Evolutionary conservation across 2,797 vertebrate species (phyloP), one percentile per base, ranked within the genome.

Genomic region (Lepilemur septentrionalis): DNA sequence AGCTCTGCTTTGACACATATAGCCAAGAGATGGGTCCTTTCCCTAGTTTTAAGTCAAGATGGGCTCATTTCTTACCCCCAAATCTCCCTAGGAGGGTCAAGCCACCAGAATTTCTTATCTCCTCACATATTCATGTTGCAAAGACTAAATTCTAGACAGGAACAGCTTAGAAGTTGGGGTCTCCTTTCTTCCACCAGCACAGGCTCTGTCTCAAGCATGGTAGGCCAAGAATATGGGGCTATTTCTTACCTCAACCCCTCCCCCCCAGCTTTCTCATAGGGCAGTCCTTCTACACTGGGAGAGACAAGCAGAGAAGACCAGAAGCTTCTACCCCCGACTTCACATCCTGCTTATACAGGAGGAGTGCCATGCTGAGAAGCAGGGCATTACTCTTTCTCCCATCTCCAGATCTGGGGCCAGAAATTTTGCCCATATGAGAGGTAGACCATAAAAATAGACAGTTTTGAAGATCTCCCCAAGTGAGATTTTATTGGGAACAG

Each of bases 361-460:
- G 2, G 13, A 11, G 1, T n/a, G 7, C 2, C 8, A 61, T 12
- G 14, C 10, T 30, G 13, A 28, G 25, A 63, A 46, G 46, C 2
- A 30, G 1, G 11, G 11, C 22, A 43, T 35, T 5, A 1, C 5
- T 55, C 5, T 55, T 5, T 55, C 69, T 73, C 17, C 46, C 32
- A 32, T 15, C 3, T 32, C 7, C 17, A 59, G 28, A 76, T 28
- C 9, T 32, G 43, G 10, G 61, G 5, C 35, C 35, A 10, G 43
- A 28, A 28, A 65, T 30, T 41, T 50, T 83, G 35, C 15, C n/a
- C 59, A n/a, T 43, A 28, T 57, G 69, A 59, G 28, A 94, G 4
- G 32, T 32, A 43, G 12, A 20, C 35, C 7, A 46, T 50, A 50
- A 5, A 28, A 65, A 57, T 9, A 57, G 20, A 63, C 10, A 30